A percentile compares a stretch with the other conserved stretches of the same genome.
These are phyloP conservation scores for Empidonax alnorum DNA, from an alignment of 2,113 vertebrate species.

Conservation along the genomic window DNA sequence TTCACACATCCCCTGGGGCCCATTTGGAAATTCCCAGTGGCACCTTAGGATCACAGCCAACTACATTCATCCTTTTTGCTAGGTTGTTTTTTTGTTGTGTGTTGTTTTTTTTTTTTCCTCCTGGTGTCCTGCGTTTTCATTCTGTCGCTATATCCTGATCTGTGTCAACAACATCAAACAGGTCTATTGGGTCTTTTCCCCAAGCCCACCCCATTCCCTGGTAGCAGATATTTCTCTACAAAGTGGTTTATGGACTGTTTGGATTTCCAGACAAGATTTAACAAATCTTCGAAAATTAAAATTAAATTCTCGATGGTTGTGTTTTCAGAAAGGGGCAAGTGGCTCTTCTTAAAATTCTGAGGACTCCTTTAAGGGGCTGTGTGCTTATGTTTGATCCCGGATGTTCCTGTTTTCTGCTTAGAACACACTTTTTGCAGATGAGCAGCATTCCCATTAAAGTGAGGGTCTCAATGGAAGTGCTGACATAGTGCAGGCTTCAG, in stretches of 20 bases:
- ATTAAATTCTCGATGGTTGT: not conserved
- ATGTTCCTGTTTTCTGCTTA: conserved; percentile 36
- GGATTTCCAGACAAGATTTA: not conserved
- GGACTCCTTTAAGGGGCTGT: not conserved
- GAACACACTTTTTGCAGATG: conserved; percentile 38
- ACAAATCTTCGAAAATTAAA: not conserved
- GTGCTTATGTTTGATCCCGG: not conserved
- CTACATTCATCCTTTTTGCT: not conserved
- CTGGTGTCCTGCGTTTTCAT: not conserved
- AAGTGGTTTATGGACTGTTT: not conserved
- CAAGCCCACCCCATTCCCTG: not conserved
- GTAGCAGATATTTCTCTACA: not conserved
- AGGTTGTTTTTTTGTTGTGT: not conserved
- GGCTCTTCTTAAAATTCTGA: not conserved
- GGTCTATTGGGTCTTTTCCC: not conserved
- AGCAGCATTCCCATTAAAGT: conserved; percentile 40
- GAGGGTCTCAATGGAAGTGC: conserved; percentile 43
- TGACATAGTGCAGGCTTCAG: conserved; percentile 14
- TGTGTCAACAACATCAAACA: not conserved
- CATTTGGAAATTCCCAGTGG: not conserved
- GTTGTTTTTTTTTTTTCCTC: fast-evolving
- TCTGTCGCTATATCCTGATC: not conserved
- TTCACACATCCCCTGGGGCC: not conserved
- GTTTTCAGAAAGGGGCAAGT: not conserved
- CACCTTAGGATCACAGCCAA: not conserved